A percentile compares a stretch with the other conserved stretches of the same genome.
Conservation (phyloP, 2,113 vertebrate species). For the Chroicocephalus ridibundus region DNA sequence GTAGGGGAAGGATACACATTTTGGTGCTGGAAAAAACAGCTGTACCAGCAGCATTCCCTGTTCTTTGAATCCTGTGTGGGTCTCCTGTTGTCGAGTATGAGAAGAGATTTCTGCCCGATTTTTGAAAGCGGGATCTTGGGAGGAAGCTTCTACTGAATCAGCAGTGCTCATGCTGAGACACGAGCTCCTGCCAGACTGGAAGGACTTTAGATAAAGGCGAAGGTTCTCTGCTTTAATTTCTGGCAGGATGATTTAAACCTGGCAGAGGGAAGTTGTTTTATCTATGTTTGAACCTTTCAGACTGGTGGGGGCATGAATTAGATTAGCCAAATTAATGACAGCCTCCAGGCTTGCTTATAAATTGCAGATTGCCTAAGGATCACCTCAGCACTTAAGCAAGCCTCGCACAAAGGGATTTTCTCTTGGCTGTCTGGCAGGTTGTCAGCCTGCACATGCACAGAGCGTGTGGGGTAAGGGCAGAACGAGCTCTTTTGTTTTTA, state of each 20-base stretch:
- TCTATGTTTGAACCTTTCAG: background rate
- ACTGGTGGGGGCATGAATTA: background rate
- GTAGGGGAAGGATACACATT: background rate
- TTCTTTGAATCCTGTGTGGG: background rate
- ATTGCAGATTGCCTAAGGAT: slow-evolving; percentile 6
- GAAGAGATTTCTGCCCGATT: background rate
- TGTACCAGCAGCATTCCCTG: background rate
- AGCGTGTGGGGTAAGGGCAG: background rate
- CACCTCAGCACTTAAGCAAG: background rate
- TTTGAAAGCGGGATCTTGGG: background rate
- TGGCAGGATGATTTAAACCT: slow-evolving; percentile 13
- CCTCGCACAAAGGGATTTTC: slow-evolving; percentile 22
- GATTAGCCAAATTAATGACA: slow-evolving; percentile 29
- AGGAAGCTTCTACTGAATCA: background rate
- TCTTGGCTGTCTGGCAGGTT: background rate
- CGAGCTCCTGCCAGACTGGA: background rate
- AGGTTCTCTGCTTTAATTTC: background rate
- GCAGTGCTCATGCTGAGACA: background rate
- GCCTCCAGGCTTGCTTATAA: slow-evolving; percentile 1
- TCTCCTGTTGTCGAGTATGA: background rate
- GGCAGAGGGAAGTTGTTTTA: background rate
- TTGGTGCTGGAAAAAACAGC: background rate
- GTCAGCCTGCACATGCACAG: background rate
- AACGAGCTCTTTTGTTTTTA: background rate
- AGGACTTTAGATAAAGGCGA: background rate